Percentiles rank a stretch among this genome's conserved stretches.
Evolutionary conservation across 2,797 vertebrate species (phyloP).

Genomic region (Nothura maculosa): DNA sequence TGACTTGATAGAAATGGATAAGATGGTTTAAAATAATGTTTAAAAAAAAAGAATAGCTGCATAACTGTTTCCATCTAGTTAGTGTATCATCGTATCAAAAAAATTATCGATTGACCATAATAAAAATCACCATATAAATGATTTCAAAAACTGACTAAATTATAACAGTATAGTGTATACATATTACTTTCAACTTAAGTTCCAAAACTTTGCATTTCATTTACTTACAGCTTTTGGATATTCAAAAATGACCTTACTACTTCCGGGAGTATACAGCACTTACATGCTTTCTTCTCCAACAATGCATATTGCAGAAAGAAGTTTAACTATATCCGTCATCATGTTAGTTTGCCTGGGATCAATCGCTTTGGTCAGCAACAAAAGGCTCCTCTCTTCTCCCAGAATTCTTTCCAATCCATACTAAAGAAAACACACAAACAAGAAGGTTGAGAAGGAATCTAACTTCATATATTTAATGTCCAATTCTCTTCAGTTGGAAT

Average conservation of each 20-base stretch:
- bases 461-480: neutral
- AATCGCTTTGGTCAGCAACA: slow-evolving; percentile 91
- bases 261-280: slow-evolving; percentile 57
- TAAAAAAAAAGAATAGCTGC: neutral
- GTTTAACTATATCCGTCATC: slow-evolving; percentile 97
- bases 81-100: neutral
- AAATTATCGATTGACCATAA: neutral
- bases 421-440: slow-evolving; percentile 77
- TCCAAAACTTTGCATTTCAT: neutral
- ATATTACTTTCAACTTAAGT: neutral
- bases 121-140: neutral
- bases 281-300: slow-evolving; percentile 98
- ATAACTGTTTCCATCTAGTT: neutral
- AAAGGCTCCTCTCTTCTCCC: slow-evolving; percentile 93
- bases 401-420: slow-evolving; percentile 97
- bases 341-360: slow-evolving; percentile 91
- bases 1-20: neutral
- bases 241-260: neutral
- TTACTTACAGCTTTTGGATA: neutral
- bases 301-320: slow-evolving; percentile 97
- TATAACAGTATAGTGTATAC: neutral
- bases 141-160: neutral
- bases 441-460: neutral
- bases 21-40: neutral
- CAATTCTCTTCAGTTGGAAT: neutral